These are phyloP conservation scores for Bradypodion ventrale DNA, from an alignment of 2,797 vertebrate species.

Conservation along the genomic window DNA sequence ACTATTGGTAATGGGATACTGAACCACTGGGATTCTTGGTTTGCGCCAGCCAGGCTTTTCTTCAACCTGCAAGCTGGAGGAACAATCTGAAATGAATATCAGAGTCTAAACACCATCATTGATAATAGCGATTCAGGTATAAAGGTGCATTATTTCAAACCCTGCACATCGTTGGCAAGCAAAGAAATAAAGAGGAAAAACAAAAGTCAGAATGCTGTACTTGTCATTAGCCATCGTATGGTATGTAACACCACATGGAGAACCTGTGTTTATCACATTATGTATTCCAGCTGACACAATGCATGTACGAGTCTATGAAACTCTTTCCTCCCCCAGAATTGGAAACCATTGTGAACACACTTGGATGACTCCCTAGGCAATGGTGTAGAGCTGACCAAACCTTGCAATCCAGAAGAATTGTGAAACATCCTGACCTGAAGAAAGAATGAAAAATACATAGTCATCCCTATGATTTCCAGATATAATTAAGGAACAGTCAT, in stretches of 20 bases:
- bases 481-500: not conserved
- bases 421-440: no score
- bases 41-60: not conserved
- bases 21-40: not conserved
- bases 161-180: no score
- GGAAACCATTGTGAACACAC: no score
- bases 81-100: not conserved
- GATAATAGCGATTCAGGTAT: no score
- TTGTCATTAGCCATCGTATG: not conserved
- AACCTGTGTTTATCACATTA: not conserved
- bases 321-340: no score
- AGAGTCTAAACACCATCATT: not conserved
- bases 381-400: no score
- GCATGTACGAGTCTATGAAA: slow-evolving; percentile 7
- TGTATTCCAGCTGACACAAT: slow-evolving; percentile 4
- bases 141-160: no score
- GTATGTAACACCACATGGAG: not conserved
- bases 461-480: slow-evolving; percentile 6
- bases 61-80: not conserved
- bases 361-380: no score
- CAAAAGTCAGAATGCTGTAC: not conserved
- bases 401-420: no score
- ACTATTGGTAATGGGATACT: not conserved
- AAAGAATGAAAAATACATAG: no score
- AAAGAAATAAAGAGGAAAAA: not conserved